These are phyloP conservation scores for Corticium candelabrum DNA, from an alignment of 37 sponge, comb jelly and placozoan species.

Conservation along the genomic window DNA sequence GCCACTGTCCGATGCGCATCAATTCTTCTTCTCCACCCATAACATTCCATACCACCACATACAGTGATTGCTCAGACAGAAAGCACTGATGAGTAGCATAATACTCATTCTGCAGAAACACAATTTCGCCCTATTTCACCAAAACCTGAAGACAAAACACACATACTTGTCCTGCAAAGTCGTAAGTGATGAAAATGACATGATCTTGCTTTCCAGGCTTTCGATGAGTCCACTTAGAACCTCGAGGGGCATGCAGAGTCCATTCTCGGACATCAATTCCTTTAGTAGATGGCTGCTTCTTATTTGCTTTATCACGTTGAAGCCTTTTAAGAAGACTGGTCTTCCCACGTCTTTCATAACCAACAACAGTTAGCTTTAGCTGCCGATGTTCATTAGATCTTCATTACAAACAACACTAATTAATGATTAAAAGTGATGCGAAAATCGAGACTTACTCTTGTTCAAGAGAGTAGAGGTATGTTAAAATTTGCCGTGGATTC, in stretches of 20 bases:
- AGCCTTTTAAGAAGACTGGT: slow-evolving; percentile 79
- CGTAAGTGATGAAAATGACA: not conserved
- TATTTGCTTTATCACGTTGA: slow-evolving; percentile 14
- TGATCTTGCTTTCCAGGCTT: no score
- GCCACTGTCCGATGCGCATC: not conserved
- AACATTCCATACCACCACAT: not conserved
- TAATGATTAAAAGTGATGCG: not conserved
- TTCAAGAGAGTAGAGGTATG: not conserved
- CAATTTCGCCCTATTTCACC: not conserved
- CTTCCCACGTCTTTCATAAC: slow-evolving; percentile 44
- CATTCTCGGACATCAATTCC: slow-evolving; percentile 83
- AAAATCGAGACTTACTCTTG: not conserved
- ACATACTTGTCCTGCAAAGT: not conserved
- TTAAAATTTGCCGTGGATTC: not conserved
- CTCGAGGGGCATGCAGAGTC: slow-evolving; percentile 8
- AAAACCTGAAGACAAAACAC: not conserved
- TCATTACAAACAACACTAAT: no score
- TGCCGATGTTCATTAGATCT: not conserved
- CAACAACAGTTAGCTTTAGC: not conserved
- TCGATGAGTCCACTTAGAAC: not conserved
- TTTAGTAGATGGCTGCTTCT: slow-evolving; percentile 31
- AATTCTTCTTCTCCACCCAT: not conserved
- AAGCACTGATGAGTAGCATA: not conserved
- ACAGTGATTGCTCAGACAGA: not conserved
- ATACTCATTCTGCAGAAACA: not conserved